These are phyloP conservation scores for Brachyistius frenatus DNA, from an alignment of 2,113 vertebrate genomes.

Conservation along the genomic window DNA sequence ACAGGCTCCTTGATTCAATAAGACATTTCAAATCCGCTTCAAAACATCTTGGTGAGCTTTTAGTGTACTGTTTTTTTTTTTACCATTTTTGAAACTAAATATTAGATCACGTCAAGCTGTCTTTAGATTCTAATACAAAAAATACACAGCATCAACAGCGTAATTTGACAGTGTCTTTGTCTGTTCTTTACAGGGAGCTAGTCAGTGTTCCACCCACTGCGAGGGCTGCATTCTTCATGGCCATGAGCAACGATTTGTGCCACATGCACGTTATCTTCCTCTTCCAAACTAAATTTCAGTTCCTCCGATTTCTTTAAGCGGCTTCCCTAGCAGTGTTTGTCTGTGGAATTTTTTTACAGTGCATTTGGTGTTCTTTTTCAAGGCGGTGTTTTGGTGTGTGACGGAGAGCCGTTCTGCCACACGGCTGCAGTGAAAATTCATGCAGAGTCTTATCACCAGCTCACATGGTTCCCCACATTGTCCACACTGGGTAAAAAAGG, in stretches of 20 bases:
- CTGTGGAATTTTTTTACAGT: slow-evolving; percentile 43
- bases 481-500: slow-evolving; percentile 26
- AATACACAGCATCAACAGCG: slow-evolving; percentile 1
- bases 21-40: slow-evolving; percentile 52
- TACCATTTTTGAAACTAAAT: slow-evolving; percentile 19
- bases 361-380: slow-evolving; percentile 18
- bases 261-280: slow-evolving; percentile 37
- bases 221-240: slow-evolving; percentile 32
- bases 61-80: slow-evolving; percentile 24
- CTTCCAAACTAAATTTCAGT: slow-evolving; percentile 43
- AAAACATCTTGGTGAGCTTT: slow-evolving; percentile 41
- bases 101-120: slow-evolving; percentile 44
- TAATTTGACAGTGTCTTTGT: slow-evolving; percentile 17
- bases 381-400: slow-evolving; percentile 21
- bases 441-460: slow-evolving; percentile 61
- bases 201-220: slow-evolving; percentile 23
- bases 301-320: slow-evolving; percentile 33
- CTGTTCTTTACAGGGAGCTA: slow-evolving; percentile 6
- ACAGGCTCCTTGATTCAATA: slow-evolving; percentile 44
- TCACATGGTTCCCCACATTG: slow-evolving; percentile 45
- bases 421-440: slow-evolving; percentile 39
- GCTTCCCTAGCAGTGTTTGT: slow-evolving; percentile 3
- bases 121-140: slow-evolving; percentile 14
- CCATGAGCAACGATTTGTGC: slow-evolving; percentile 35
- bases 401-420: slow-evolving; percentile 23